Evolutionary conservation across 2,888 invertebrate species (phyloP).

Genomic region (Hoplodrina ambigua): DNA sequence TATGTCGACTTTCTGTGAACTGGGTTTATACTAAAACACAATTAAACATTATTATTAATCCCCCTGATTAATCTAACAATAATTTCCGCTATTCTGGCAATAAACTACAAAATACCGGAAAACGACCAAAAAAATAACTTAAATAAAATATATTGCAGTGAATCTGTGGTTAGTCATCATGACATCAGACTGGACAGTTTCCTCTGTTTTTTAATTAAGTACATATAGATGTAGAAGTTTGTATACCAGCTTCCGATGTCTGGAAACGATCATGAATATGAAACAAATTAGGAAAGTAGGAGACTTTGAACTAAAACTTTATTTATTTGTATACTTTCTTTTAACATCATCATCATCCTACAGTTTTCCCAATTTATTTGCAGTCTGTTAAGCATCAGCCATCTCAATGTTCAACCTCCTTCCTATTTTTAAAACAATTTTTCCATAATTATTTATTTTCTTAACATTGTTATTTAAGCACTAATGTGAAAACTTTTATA

Average conservation of each 20-base stretch:
- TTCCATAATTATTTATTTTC: background rate
- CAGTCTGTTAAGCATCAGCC: background rate
- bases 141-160: background rate
- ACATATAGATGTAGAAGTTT: background rate
- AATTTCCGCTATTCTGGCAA: conserved; percentile 2
- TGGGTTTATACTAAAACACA: background rate
- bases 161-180: conserved; percentile 23
- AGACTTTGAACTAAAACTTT: no score
- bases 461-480: background rate
- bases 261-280: conserved; percentile 6
- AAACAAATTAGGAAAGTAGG: background rate
- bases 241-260: conserved; percentile 21
- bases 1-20: no score
- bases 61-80: background rate
- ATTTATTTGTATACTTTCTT: background rate
- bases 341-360: no score
- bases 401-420: background rate
- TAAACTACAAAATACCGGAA: conserved; percentile 1
- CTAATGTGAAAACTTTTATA: no score
- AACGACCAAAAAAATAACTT: background rate
- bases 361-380: background rate
- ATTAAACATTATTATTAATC: background rate
- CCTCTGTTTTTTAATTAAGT: conserved; percentile 14
- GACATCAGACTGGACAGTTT: conserved; percentile 4
- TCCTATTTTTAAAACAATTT: background rate